Base-by-base conservation (phyloP, 2,113 vertebrate genomes). In the Chionodraco myersi region DNA sequence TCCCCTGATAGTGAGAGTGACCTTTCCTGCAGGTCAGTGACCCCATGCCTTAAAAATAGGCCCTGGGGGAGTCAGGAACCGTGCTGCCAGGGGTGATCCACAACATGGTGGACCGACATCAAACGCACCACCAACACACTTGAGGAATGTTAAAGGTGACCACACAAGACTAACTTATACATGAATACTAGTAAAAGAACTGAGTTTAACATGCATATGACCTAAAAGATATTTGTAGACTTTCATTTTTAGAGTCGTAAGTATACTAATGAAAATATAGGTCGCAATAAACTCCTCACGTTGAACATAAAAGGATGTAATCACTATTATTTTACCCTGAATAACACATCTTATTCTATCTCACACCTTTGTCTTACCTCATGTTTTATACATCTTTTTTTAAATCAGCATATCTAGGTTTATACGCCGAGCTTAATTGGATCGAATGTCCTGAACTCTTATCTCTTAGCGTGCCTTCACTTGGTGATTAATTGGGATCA, bases 1-100 rank as follows among this genome's bases (percentile, higher is more conserved):
- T 84, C 82, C 79, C 62, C 74, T 77, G 88, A 92, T 80, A 89
- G 91, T 73, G 80, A 90, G 65, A 88, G 79, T 88, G 84, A 93
- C 86, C 90, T 49, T 72, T 54, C 9, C 10, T 57, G 21, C 64
- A 91, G 87, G 88, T 90, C 87, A 83, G 45, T 77, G 80, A 91
- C 88, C 87, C 57, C 11, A 0, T 64, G 58, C 63, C 18, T 72
- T 87, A 83, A 84, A 90, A 86, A 88, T 90, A 89, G 75, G 67
- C 83, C 76, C 64, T n/a, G 36, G 11, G 75, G 82, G 86, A 77
- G 79, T 72, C 82, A 69, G 1, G 16, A 56, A 36, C 79, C 36
- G 0, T 18, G 65, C 52, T 68, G 59, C 62, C 34, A 44, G 47
- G n/a, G 59, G 74, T 87, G 85, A 84, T 82, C 73, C 86, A 89